Base-by-base conservation (phyloP, 2,797 vertebrate genomes). In the Sebastes hopkinsi region DNA sequence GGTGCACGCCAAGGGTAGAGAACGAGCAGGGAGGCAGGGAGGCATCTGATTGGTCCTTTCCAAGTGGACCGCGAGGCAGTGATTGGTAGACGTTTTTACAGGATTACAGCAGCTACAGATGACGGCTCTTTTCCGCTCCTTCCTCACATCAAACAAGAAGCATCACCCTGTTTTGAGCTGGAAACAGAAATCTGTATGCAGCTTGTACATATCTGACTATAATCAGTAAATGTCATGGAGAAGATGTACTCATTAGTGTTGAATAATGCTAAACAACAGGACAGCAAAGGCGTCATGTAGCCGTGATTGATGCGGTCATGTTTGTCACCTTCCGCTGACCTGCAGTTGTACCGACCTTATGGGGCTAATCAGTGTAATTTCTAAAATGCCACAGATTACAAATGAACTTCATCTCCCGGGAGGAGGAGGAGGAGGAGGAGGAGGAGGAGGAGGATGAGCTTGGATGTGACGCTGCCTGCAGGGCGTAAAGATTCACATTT, bases 371-470 rank as follows among this genome's bases (percentile, higher is more conserved):
- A 42, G 52, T 74, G 25, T 67, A 18, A 67, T 81, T 86, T 60
- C 54, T n/a, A 42, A 89, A 81, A 77, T 61, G 75, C 61, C 73
- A 67, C 80, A 72, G 30, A 84, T 81, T 60, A 30, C 14, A 60
- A 77, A 69, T 82, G 2, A 79, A 77, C 38, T 61, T 64, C 36
- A 34, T 70, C 64, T 52, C 80, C 11, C 42, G 8, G 22, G 46
- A 16, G 76, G 65, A 36, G 74, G n/a, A 36, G 38, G n/a, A 18
- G 23, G 23, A 38, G 1, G 34, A 36, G 3, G 10, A 34, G 10
- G 10, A 34, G 4, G 34, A 34, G 5, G 27, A 29, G 11, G 34
- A 74, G 54, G 79, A 20, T 23, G 52, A 23, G 61, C 32, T 60
- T 23, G 50, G 46, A 25, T 61, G 46, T 22, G 59, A 27, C 3